Conservation (phyloP, 2,113 vertebrate species). For the Leptobrachium ailaonicum region DNA sequence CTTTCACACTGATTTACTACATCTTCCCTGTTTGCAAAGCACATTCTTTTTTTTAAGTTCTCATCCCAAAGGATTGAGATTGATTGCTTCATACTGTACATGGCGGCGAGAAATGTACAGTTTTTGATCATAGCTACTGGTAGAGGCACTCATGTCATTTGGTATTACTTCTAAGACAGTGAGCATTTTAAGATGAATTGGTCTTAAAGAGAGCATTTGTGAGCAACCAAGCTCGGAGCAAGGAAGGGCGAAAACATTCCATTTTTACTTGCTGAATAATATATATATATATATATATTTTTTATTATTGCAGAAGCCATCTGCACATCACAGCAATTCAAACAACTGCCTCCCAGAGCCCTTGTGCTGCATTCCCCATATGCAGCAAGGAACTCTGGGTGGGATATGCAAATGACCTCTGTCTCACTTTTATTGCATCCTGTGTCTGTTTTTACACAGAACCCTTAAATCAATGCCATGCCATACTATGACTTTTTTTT, state of each 20-base stretch:
- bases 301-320: too few relatives aligned
- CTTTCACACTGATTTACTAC: slow-evolving; percentile 58
- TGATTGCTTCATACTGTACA: slow-evolving; percentile 57
- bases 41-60: slow-evolving; percentile 51
- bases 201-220: slow-evolving; percentile 43
- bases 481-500: too few relatives aligned
- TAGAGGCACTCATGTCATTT: slow-evolving; percentile 5
- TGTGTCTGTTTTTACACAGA: too few relatives aligned
- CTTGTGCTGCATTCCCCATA: too few relatives aligned
- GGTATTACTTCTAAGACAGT: slow-evolving; percentile 54
- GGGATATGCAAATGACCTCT: too few relatives aligned
- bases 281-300: too few relatives aligned
- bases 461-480: too few relatives aligned
- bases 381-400: too few relatives aligned
- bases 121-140: slow-evolving; percentile 58
- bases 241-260: not conserved
- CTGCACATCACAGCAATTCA: too few relatives aligned
- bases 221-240: slow-evolving; percentile 32
- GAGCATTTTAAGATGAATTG: slow-evolving; percentile 56
- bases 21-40: slow-evolving; percentile 50
- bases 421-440: too few relatives aligned
- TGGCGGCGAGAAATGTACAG: slow-evolving; percentile 64
- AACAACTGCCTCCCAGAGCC: too few relatives aligned
- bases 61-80: slow-evolving; percentile 55
- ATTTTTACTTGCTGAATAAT: too few relatives aligned